These are phyloP conservation scores for Meliscaeva auricollis DNA, from an alignment of 2,888 invertebrate genomes.

Conservation along the genomic window DNA sequence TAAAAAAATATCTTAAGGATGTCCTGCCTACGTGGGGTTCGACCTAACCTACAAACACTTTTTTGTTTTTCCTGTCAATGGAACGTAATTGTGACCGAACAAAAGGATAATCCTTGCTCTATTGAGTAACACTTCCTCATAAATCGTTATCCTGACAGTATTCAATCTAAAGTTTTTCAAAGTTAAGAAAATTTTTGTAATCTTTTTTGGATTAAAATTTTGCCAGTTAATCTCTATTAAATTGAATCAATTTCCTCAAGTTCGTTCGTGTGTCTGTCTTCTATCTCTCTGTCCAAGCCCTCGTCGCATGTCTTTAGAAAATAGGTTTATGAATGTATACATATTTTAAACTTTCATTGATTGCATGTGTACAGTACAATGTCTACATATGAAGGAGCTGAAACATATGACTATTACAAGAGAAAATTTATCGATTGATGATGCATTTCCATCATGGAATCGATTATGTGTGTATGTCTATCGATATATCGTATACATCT, in stretches of 20 bases:
- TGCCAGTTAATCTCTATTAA: slow-evolving; percentile 61
- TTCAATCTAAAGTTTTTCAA: slow-evolving; percentile 22
- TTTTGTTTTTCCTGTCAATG: neutral
- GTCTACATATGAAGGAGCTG: neutral
- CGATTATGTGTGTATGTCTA: neutral
- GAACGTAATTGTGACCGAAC: neutral
- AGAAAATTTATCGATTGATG: slow-evolving; percentile 41
- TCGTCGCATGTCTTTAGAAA: too few species aligned
- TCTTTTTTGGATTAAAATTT: slow-evolving; percentile 46
- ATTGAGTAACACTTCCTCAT: neutral
- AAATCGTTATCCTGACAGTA: slow-evolving; percentile 20
- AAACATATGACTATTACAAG: neutral
- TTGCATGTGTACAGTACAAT: neutral
- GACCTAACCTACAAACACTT: neutral
- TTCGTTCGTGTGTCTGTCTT: neutral
- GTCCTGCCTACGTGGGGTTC: neutral
- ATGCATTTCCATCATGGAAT: slow-evolving; percentile 34
- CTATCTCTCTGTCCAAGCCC: neutral
- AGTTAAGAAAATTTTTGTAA: slow-evolving; percentile 35
- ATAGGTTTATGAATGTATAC: too few species aligned
- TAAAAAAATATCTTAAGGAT: slow-evolving; percentile 23
- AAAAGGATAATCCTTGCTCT: slow-evolving; percentile 20
- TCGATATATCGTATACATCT: neutral
- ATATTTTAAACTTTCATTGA: too few species aligned
- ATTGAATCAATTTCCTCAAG: slow-evolving; percentile 36